Percentiles rank a stretch among this genome's conserved stretches.
Evolutionary conservation across 64 coral and sea anemone genomes (phyloP).

Genomic region (Orbicella faveolata): DNA sequence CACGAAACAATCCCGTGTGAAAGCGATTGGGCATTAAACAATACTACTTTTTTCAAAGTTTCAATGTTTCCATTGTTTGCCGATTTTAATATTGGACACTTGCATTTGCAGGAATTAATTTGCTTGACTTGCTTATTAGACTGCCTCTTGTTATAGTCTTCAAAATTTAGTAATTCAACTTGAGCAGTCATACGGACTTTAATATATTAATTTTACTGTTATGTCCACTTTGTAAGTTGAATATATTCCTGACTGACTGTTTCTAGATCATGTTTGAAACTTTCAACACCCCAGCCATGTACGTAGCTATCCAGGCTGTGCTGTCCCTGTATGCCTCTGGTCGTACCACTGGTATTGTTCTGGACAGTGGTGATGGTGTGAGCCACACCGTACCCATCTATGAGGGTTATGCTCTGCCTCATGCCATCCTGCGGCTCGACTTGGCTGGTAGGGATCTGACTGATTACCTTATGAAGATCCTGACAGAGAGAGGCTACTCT

Average conservation of each 20-base stretch:
- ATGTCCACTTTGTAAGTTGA: background rate
- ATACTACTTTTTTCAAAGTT: too few species aligned
- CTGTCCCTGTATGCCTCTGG: constrained; percentile 76
- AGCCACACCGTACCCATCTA: constrained; percentile 72
- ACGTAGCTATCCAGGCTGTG: constrained; percentile 68
- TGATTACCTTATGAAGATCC: constrained; percentile 77
- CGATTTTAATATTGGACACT: too few species aligned
- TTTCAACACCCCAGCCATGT: constrained; percentile 69
- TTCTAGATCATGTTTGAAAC: constrained; percentile 74
- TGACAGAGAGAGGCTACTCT: constrained; percentile 68
- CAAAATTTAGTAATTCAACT: too few species aligned
- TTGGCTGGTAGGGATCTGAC: constrained; percentile 70
- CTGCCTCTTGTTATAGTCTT: too few species aligned
- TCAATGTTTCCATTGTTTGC: too few species aligned
- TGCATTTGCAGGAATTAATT: too few species aligned
- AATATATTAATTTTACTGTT: background rate
- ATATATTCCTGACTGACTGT: background rate
- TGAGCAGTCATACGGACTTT: too few species aligned
- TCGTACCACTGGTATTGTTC: constrained; percentile 73
- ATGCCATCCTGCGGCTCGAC: constrained; percentile 73
- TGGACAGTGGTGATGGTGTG: constrained; percentile 72
- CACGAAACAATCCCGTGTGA: too few species aligned
- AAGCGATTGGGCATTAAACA: too few species aligned
- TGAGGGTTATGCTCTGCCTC: constrained; percentile 68
- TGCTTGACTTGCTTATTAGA: too few species aligned